Evolutionary conservation across 2,797 vertebrate genomes (phyloP).

Genomic region (Okamejei kenojei): DNA sequence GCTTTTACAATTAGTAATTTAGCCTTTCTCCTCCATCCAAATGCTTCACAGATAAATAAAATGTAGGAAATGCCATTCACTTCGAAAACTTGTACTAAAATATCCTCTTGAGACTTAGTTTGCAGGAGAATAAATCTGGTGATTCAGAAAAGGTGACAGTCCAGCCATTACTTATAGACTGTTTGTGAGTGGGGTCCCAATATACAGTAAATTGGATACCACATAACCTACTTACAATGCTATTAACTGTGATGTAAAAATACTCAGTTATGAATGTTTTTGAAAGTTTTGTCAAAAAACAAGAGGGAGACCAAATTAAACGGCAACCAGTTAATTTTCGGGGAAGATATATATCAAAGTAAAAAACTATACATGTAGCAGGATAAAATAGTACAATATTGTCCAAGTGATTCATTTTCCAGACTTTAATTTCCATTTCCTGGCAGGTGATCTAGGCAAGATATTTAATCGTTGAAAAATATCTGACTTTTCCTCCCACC

Average conservation of each 20-base stretch:
- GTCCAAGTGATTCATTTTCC: not conserved
- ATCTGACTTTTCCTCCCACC: not conserved
- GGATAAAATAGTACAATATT: not conserved
- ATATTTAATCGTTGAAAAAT: not conserved
- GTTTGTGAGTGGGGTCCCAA: not conserved
- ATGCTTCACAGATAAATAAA: not conserved
- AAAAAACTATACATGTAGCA: not conserved
- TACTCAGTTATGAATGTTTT: not conserved
- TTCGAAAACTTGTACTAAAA: not conserved
- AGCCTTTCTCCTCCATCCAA: not conserved
- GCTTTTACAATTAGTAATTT: not conserved
- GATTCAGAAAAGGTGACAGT: not conserved
- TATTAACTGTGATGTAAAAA: not conserved
- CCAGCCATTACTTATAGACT: not conserved
- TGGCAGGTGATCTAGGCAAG: slow-evolving; percentile 1
- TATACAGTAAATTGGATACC: not conserved
- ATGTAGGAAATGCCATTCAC: not conserved
- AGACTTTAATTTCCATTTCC: not conserved
- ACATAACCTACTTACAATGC: not conserved
- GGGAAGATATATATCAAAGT: not conserved
- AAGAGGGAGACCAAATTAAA: not conserved
- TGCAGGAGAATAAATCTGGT: not conserved
- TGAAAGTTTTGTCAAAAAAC: not conserved
- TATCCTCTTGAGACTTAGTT: not conserved
- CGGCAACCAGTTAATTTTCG: not conserved